phyloP scores from a whole-genome alignment of 1,140 invertebrate genomes.

The Platyscapa corneri region DNA sequence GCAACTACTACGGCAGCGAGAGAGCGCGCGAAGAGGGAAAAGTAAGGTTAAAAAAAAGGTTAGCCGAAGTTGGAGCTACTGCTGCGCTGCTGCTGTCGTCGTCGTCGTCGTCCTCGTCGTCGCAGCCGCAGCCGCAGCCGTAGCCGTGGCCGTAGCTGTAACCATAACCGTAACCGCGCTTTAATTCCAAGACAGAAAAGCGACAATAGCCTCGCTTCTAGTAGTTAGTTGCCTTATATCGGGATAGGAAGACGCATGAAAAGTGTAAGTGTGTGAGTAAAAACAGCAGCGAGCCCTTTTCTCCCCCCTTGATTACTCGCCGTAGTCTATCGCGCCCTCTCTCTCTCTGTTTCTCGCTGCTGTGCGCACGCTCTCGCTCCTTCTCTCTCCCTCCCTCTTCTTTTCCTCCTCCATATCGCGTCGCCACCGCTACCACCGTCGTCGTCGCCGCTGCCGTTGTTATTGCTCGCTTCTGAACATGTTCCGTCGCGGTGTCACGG shows the following conservation, averaged over 20 bases:
- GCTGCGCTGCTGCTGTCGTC: neutral
- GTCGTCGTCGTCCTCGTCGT: neutral
- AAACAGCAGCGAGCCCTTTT: neutral
- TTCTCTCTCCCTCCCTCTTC: no score
- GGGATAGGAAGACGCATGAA: conserved; percentile 22
- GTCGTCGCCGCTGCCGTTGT: neutral
- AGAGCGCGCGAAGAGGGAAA: conserved; percentile 28
- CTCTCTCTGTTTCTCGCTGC: no score
- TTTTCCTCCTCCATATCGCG: no score
- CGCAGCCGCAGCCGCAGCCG: neutral
- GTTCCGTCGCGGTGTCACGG: conserved; percentile 10
- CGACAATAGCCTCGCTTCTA: neutral
- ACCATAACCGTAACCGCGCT: neutral
- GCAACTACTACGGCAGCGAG: neutral
- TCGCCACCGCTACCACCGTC: neutral
- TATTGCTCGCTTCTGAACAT: conserved; percentile 1
- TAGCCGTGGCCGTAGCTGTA: neutral
- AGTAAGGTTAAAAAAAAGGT: conserved; percentile 47
- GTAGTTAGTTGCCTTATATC: neutral
- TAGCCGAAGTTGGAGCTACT: neutral
- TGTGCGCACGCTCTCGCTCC: no score
- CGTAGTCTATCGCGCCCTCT: no score
- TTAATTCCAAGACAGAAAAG: neutral
- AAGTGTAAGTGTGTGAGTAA: conserved; percentile 24
- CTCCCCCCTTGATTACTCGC: no score